Base-by-base conservation (phyloP, 2,888 invertebrate species). In the Rhagonycha lutea region DNA sequence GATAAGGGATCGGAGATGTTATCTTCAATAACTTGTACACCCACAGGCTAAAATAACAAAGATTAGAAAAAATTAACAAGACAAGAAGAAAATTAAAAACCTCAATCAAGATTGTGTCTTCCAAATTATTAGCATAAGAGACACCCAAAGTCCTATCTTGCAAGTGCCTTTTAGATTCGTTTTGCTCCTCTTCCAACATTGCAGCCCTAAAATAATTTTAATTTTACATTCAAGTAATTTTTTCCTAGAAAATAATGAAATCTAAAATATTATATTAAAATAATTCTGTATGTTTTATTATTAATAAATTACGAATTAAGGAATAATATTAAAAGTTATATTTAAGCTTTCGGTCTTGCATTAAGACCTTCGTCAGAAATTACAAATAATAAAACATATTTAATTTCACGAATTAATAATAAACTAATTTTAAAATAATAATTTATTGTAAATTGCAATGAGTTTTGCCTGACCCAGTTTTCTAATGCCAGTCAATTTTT, bases 101-200 rank as follows among this genome's bases (percentile, higher is more conserved):
- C 85, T 88, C 88, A 68, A 88, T 86, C 70, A 88, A 87, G 11
- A 87, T 85, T 14, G 73, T 70, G 23, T 83, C 83, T 29, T 85
- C 85, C 82, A 87, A 84, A 71, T 85, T 84, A 76, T 84, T 86
- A 23, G 84, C 83, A 77, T 86, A 87, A 3, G 87, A 81, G 62
- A 87, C 85, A 4, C 86, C 85, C 72, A 87, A 84, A 24, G 84
- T 83, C 75, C 86, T 82, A 76, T 85, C 86, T 70, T 86, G 84
- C 61, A 65, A 5, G 8, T 23, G 26, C 4, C 24, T 12, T 26
- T 65, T 75, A 2, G 76, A 75, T 10, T 75, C 71, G 7, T 47
- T 47, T 69, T 80, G 75, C 29, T 80, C 79, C 11, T 47, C 32
- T 62, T 80, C 78, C 77, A 75, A 73, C 70, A 74, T 75, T 14